Conservation (phyloP, 2,113 vertebrate genomes). For the Ceuthmochares aereus region DNA sequence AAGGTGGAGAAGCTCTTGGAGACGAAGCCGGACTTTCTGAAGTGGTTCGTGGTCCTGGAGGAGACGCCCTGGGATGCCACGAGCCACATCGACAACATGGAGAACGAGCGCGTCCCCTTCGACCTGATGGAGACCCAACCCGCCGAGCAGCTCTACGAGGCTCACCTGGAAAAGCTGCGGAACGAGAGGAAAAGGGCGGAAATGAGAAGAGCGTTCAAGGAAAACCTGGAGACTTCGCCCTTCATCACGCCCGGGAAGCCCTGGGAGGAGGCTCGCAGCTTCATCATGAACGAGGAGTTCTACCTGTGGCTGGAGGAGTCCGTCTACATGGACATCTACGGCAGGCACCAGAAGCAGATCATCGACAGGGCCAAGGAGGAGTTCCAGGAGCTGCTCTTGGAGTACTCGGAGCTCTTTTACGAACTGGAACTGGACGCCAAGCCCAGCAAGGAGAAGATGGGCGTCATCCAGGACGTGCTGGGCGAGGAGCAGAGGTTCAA, state of each 20-base stretch:
- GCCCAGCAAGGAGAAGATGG: constrained; percentile 99
- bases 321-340: constrained; percentile 92
- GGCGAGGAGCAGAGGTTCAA: constrained; percentile 95
- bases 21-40: constrained; percentile 87
- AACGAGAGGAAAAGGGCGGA: constrained; percentile 88
- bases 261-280: constrained; percentile 96
- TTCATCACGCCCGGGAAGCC: constrained; percentile 95
- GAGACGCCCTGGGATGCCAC: constrained; percentile 95
- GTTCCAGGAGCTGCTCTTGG: constrained; percentile 95
- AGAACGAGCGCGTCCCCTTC: constrained; percentile 90
- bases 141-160: constrained; percentile 84
- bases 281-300: constrained; percentile 97
- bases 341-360: constrained; percentile 94
- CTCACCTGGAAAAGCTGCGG: constrained; percentile 89
- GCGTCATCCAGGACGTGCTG: constrained; percentile 92
- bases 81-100: constrained; percentile 86
- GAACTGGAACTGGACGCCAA: constrained; percentile 97
- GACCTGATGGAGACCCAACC: constrained; percentile 89
- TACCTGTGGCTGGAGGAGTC: constrained; percentile 93
- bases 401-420: constrained; percentile 97
- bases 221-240: constrained; percentile 87
- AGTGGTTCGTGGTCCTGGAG: constrained; percentile 95
- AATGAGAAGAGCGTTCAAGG: constrained; percentile 89
- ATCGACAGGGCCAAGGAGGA: constrained; percentile 96
- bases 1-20: constrained; percentile 90